Base-by-base conservation (phyloP, 1,140 invertebrate genomes). In the Drosophila willistoni region DNA sequence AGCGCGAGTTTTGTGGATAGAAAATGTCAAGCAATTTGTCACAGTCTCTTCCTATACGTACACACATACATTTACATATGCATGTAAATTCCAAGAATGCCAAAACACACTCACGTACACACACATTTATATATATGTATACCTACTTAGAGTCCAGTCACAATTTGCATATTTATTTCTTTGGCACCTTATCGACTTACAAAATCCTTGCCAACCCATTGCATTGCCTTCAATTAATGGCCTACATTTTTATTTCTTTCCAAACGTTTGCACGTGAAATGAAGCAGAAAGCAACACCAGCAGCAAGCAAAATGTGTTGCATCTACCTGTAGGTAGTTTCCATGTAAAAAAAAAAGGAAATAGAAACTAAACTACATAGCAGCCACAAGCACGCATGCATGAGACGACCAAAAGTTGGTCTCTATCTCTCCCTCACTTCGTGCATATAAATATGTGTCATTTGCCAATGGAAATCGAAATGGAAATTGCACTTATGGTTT, bases 231-330 rank as follows among this genome's bases (percentile, higher is more conserved):
- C 83, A 89, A 87, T 87, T 87, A 87, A 87, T 87, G 84, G 68
- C 73, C 72, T 54, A 81, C 84, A 74, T 77, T 87, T 89, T 81
- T 77, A 80, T 81, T 68, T 56, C 78, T 66, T 89, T 87, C 84
- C 84, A 71, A 84, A 29, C 84, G 80, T 74, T 87, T 87, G 80
- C 84, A 84, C 84, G 79, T 65, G 71, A 84, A 87, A 89, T 87
- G 77, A 80, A 79, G 64, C 84, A 90, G 84, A 87, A 87, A 87
- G 56, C 29, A 29, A 29, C 29, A 29, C 5, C 29, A 7, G 29
- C 42, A 67, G 68, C 76, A 79, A 63, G 67, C 68, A 83, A 87
- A 80, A 76, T 83, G 83, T 57, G 63, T 59, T 33, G 63, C 60
- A 57, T 59, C 34, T 41, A n/a, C 34, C 14, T 17, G n/a, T 55